A percentile compares a stretch with the other conserved stretches of the same genome.
Conservation (phyloP, 2,113 vertebrate genomes). For the Hipposideros armiger region DNA sequence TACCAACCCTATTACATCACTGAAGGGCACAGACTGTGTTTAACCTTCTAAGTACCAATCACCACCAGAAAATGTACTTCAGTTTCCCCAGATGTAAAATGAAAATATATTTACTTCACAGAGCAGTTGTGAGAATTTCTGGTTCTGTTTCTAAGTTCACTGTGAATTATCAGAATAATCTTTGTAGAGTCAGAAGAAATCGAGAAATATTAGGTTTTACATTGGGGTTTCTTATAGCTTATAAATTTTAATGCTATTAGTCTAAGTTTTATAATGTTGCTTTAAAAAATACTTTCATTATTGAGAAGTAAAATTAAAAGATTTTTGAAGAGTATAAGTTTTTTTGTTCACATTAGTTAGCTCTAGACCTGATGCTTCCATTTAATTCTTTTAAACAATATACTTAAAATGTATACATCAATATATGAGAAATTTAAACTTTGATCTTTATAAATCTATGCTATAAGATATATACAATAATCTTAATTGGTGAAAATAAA, state of each 20-base stretch:
- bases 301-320: neutral
- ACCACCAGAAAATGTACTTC: neutral
- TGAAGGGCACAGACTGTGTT: neutral
- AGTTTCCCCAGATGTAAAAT: neutral
- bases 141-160: neutral
- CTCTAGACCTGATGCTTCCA: neutral
- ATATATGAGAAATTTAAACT: constrained; percentile 5
- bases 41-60: neutral
- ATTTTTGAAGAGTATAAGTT: neutral
- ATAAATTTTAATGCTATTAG: neutral
- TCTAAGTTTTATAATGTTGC: neutral
- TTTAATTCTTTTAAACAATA: constrained; percentile 11
- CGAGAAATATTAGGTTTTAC: neutral
- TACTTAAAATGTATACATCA: neutral
- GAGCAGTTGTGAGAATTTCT: neutral
- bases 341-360: neutral
- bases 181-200: neutral
- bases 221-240: neutral
- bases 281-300: neutral
- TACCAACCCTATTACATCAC: neutral
- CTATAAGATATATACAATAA: neutral
- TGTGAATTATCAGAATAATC: neutral
- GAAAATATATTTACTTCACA: neutral
- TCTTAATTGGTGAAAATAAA: neutral
- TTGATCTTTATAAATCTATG: constrained; percentile 20